Percentiles rank a stretch among this genome's conserved stretches.
These are phyloP conservation scores for Oenanthe oenanthe DNA, from an alignment of 2,113 vertebrate species.

Conservation along the genomic window DNA sequence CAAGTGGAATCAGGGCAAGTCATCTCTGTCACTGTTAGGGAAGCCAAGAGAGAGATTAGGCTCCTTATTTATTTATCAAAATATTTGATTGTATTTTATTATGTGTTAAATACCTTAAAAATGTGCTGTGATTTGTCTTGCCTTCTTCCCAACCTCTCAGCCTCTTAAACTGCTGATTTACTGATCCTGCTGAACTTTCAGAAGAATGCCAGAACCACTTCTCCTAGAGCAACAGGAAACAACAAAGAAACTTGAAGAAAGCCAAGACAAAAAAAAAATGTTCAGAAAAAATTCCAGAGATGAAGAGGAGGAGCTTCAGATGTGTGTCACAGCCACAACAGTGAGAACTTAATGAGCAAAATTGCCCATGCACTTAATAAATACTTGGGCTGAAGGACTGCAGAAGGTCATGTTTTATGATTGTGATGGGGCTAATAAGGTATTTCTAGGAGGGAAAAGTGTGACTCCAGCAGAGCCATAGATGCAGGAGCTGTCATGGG, in stretches of 20 bases:
- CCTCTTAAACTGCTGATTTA: not conserved
- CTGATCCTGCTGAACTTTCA: not conserved
- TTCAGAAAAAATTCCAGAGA: not conserved
- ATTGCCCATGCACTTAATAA: not conserved
- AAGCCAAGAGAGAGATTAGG: not conserved
- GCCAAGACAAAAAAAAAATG: not conserved
- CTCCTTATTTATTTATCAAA: not conserved
- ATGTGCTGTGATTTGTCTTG: not conserved
- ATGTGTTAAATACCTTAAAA: not conserved
- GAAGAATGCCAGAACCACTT: not conserved
- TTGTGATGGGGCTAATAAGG: rapidly evolving
- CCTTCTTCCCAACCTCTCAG: not conserved
- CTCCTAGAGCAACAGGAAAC: not conserved
- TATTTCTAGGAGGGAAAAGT: not conserved
- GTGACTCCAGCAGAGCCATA: not conserved
- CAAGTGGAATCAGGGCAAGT: not conserved
- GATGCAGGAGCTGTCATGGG: not conserved
- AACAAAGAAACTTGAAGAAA: not conserved
- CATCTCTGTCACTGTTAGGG: not conserved
- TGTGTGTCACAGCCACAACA: not conserved
- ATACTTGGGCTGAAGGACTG: not conserved
- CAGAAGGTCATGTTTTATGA: not conserved
- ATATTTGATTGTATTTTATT: not conserved
- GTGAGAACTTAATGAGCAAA: not conserved
- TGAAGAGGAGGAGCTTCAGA: not conserved